phyloP scores from a whole-genome alignment of 2,888 invertebrate genomes.

The Megamerina dolium region DNA sequence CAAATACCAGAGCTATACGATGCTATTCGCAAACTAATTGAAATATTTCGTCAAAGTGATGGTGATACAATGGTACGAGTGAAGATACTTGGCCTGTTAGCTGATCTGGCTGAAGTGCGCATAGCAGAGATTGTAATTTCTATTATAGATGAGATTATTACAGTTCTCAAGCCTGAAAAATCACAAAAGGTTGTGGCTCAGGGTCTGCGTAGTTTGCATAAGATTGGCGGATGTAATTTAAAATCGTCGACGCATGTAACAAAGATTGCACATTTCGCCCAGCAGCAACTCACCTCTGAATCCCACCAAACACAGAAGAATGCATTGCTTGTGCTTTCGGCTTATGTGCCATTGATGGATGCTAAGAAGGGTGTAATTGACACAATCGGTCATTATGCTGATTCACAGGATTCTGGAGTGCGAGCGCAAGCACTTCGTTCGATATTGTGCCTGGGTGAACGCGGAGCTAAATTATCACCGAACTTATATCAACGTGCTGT shows the following conservation, averaged over 20 bases:
- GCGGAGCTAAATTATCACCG: conserved; percentile 73
- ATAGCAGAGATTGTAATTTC: conserved; percentile 35
- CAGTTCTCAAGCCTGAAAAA: conserved; percentile 40
- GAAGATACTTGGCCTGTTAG: conserved; percentile 38
- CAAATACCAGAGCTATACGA: conserved; percentile 36
- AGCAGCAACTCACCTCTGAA: conserved; percentile 40
- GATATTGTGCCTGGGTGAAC: conserved; percentile 73
- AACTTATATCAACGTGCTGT: conserved; percentile 61
- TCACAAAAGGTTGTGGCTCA: conserved; percentile 48
- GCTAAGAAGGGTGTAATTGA: conserved; percentile 59
- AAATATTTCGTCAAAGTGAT: conserved; percentile 39
- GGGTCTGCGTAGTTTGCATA: conserved; percentile 43
- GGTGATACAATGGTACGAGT: conserved; percentile 40
- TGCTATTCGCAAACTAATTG: conserved; percentile 34
- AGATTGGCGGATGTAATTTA: conserved; percentile 37
- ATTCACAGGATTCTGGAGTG: conserved; percentile 85
- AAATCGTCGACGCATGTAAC: conserved; percentile 39
- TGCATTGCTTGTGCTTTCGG: conserved; percentile 41
- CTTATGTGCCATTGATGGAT: conserved; percentile 49
- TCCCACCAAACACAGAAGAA: conserved; percentile 48
- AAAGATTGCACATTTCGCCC: conserved; percentile 44
- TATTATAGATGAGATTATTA: conserved; percentile 44
- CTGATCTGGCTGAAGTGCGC: conserved; percentile 37
- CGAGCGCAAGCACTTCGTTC: conserved; percentile 83
- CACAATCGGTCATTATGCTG: conserved; percentile 77